phyloP scores from a whole-genome alignment of 2,888 invertebrate genomes.

The Carabus problematicus region DNA sequence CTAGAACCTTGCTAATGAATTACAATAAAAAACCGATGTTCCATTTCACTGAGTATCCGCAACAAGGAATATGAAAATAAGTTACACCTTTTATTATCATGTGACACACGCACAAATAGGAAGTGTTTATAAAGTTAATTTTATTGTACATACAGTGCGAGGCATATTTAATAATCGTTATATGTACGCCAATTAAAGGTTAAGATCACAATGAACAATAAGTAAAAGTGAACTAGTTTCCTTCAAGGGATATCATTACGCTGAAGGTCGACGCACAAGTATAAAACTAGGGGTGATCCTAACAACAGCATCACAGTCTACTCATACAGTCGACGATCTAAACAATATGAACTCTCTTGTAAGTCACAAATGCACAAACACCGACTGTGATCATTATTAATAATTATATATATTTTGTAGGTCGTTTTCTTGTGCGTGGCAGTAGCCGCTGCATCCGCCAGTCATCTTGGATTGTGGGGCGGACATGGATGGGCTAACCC shows the following conservation, averaged over 20 bases:
- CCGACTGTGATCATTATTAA: not conserved
- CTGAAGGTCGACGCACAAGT: conserved; percentile 20
- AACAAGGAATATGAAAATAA: too few species aligned
- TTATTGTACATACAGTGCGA: conserved; percentile 7
- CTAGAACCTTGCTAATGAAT: too few species aligned
- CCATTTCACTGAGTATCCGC: too few species aligned
- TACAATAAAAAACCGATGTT: too few species aligned
- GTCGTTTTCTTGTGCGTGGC: conserved; percentile 12
- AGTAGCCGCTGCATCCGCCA: conserved; percentile 15
- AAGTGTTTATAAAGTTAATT: conserved; percentile 9
- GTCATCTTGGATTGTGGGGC: conserved; percentile 18
- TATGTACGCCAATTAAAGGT: conserved; percentile 15
- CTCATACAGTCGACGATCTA: conserved; percentile 9
- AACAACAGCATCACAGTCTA: conserved; percentile 20
- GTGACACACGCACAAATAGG: not conserved
- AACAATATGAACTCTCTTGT: conserved; percentile 33
- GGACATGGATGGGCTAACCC: conserved; percentile 30
- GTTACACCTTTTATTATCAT: too few species aligned
- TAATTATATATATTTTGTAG: conserved; percentile 4
- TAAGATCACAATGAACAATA: conserved; percentile 13
- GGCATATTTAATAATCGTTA: conserved; percentile 19
- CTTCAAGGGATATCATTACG: conserved; percentile 19
- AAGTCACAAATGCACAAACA: conserved; percentile 3
- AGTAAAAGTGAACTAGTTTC: conserved; percentile 36
- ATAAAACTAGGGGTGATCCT: conserved; percentile 21